Conservation (phyloP, 2,888 invertebrate genomes). For the Latrodectus hesperus region DNA sequence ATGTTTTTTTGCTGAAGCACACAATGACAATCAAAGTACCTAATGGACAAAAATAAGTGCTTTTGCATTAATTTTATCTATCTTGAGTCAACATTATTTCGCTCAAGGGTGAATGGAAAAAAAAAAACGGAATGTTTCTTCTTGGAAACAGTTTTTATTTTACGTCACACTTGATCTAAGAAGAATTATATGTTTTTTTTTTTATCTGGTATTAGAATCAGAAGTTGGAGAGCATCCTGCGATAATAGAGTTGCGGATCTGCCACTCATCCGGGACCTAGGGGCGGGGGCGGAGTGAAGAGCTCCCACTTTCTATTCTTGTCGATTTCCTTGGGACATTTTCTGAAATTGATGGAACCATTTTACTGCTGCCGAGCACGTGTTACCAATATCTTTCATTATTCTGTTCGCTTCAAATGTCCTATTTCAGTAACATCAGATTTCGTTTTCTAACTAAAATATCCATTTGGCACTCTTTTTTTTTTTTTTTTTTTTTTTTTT, state of each 20-base stretch:
- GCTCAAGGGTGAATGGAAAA: neutral
- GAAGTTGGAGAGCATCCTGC: neutral
- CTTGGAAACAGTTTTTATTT: neutral
- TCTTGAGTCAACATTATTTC: neutral
- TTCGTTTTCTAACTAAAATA: neutral
- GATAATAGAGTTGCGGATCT: slow-evolving; percentile 42
- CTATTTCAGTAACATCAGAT: neutral
- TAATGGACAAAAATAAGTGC: too few relatives aligned
- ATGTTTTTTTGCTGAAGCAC: too few relatives aligned
- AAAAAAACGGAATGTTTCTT: neutral
- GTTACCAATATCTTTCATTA: slow-evolving; percentile 13
- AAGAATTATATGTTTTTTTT: slow-evolving; percentile 9
- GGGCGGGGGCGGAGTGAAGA: neutral
- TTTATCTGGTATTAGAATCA: slow-evolving; percentile 15
- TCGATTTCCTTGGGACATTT: slow-evolving; percentile 51
- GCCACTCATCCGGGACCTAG: slow-evolving; percentile 20
- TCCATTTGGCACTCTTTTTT: neutral
- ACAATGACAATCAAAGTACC: too few relatives aligned
- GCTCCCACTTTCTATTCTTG: slow-evolving; percentile 36
- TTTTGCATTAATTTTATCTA: neutral
- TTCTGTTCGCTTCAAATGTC: neutral
- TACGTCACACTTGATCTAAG: neutral
- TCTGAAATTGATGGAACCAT: slow-evolving; percentile 48
- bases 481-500: neutral
- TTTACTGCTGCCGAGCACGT: slow-evolving; percentile 33